Base-by-base conservation (phyloP, 2,113 vertebrate species). In the Platichthys stellatus region DNA sequence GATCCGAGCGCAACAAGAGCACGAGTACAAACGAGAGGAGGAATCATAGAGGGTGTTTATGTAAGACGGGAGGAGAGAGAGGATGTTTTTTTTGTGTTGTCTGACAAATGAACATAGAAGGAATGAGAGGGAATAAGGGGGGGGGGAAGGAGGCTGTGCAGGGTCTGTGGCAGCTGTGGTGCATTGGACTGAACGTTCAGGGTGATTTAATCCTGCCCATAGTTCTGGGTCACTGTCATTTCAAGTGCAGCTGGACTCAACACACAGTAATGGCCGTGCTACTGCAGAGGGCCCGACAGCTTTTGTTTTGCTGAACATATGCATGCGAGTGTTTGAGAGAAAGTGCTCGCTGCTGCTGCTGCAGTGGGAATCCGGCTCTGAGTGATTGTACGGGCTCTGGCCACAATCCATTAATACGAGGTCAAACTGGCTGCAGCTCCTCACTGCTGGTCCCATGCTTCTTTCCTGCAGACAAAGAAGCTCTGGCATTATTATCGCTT, bases 181-280 rank as follows among this genome's bases (percentile, higher is more conserved):
- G 59, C 78, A 58, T 59, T 82, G 83, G 76, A 79, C 71, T 74
- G 75, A 63, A 70, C 47, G 56, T 63, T 57, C 64, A n/a, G 20
- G 51, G 51, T 54, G 74, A 74, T 87, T 71, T 88, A 83, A 90
- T 92, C 86, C 84, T 82, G 73, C 84, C 77, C 76, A 28, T n/a
- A 57, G 88, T 80, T 78, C 81, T 51, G 80, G 74, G 70, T 89
- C 49, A 14, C 82, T 89, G 86, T 90, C 87, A 84, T 86, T 90
- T 84, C 80, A 84, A 90, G 86, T 83, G 82, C 85, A 89, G 83
- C 75, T 81, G 86, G 84, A 88, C 82, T 65, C 47, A 79, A 72
- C 78, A 69, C 86, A 88, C 82, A 86, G 80, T 78, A 80, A 83
- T 69, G 71, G 70, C 78, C 82, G 17, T 0, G 88, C 80, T 63